Evolutionary conservation across 2,888 invertebrate genomes (phyloP).

Genomic region (Pseudolycoriella hygida): DNA sequence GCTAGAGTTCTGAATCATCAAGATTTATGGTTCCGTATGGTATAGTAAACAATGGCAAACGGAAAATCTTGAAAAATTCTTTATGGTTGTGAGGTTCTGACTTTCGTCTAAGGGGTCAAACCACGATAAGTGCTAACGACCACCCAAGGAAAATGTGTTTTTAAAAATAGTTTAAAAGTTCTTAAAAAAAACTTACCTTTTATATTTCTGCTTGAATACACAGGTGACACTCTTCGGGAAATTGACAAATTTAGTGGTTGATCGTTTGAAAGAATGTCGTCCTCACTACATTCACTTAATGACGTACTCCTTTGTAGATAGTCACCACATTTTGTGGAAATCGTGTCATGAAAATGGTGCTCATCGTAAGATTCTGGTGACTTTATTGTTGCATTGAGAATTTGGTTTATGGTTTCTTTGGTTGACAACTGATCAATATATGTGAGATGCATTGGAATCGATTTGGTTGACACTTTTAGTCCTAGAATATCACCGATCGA

Average conservation of each 20-base stretch:
- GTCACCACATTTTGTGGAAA: constrained; percentile 8
- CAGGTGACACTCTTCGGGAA: background rate
- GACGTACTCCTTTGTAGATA: constrained; percentile 11
- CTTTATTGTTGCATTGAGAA: constrained; percentile 12
- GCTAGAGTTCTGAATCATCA: too few species aligned
- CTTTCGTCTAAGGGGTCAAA: too few species aligned
- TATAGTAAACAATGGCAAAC: too few species aligned
- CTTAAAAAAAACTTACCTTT: too few species aligned
- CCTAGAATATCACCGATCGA: constrained; percentile 78
- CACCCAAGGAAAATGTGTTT: too few species aligned
- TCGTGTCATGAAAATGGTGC: too few species aligned
- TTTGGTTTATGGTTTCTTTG: constrained; percentile 2
- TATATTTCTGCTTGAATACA: too few species aligned
- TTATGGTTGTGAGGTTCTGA: too few species aligned
- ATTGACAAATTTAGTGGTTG: constrained; percentile 42
- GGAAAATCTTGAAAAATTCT: too few species aligned
- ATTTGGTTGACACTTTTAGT: constrained; percentile 20
- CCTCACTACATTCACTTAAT: constrained; percentile 31
- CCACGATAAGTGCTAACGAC: too few species aligned
- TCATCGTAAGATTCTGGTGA: constrained; percentile 21
- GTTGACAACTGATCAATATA: background rate
- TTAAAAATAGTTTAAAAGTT: too few species aligned
- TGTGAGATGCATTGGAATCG: background rate
- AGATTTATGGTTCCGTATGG: too few species aligned
- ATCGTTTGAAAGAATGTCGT: constrained; percentile 27